Evolutionary conservation across 2,888 invertebrate genomes (phyloP).

Genomic region (Calliphora vomitoria): DNA sequence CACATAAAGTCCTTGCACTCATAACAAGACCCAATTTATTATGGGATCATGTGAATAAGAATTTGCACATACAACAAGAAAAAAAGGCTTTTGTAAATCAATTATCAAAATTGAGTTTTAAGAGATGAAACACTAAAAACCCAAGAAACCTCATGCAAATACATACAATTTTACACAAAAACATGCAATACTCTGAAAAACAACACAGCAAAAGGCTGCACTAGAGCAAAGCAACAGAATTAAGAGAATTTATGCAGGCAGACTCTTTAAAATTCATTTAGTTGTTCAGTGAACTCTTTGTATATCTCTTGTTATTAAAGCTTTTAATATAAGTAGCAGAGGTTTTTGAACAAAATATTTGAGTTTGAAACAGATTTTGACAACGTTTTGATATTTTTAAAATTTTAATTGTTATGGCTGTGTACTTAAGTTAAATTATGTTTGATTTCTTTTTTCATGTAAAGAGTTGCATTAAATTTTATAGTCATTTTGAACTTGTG

Average conservation of each 20-base stretch:
- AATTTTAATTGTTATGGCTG: no score
- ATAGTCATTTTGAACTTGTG: no score
- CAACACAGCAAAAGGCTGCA: not conserved
- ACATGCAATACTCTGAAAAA: not conserved
- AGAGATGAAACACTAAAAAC: slow-evolving; percentile 45
- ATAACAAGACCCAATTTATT: slow-evolving; percentile 74
- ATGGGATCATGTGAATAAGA: slow-evolving; percentile 72
- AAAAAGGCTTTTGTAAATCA: slow-evolving; percentile 68
- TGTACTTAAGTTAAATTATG: no score
- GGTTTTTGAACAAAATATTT: no score
- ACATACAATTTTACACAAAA: not conserved
- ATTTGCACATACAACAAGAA: slow-evolving; percentile 31
- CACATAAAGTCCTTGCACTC: slow-evolving; percentile 72
- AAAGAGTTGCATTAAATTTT: no score
- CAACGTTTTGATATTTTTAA: no score
- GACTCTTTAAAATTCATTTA: no score
- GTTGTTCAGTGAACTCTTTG: no score
- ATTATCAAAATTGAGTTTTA: slow-evolving; percentile 70
- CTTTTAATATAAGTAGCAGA: not conserved
- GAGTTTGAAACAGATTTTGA: no score
- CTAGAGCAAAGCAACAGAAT: not conserved
- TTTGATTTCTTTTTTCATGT: no score
- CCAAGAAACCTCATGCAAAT: not conserved
- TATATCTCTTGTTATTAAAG: no score
- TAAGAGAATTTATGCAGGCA: not conserved